Base-by-base conservation (phyloP, 2,113 vertebrate genomes). In the Dissostichus mawsoni region DNA sequence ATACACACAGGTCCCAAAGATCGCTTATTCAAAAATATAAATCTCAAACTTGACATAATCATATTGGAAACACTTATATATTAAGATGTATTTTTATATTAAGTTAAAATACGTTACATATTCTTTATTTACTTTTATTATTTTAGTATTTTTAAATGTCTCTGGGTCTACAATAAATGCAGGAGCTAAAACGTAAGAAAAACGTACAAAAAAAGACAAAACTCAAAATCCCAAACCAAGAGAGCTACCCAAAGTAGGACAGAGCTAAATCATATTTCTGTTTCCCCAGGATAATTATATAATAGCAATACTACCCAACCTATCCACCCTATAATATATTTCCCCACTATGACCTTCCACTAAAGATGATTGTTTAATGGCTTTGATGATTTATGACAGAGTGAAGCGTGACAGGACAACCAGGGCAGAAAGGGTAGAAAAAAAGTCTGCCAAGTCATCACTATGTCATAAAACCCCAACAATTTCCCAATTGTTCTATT, bases 391-490 rank as follows among this genome's bases (percentile, higher is more conserved):
- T 74, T 63, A 66, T 23, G 58, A 64, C 45, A 44, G 18, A 76
- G 18, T 58, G 16, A 82, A 45, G 23, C 65, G 58, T 80, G 74
- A 74, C 52, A 76, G n/a, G 29, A 47, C 56, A 64, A 11, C n/a
- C 69, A 53, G 51, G 25, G 33, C 33, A 78, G 16, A n/a, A 55
- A 77, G 73, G 65, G 61, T 55, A 78, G 53, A 52, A 29, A 29
- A 75, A 58, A 61, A 64, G 11, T 56, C 47, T 76, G 20, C 23
- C 58, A 58, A 69, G 64, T 84, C 73, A 74, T 78, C 29, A 29
- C 29, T 4, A 8, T 23, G 50, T 33, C 51, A 17, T 14, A 33
- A 73, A 8, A 5, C 23, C 13, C 50, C n/a, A n/a, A 11, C 4
- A 9, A 67, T 50, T 48, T 68, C 63, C 44, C 44, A 12, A 56